Evolutionary conservation across 2,113 vertebrate genomes (phyloP), one percentile per base, ranked within the genome.

Genomic region (Ciconia boyciana): DNA sequence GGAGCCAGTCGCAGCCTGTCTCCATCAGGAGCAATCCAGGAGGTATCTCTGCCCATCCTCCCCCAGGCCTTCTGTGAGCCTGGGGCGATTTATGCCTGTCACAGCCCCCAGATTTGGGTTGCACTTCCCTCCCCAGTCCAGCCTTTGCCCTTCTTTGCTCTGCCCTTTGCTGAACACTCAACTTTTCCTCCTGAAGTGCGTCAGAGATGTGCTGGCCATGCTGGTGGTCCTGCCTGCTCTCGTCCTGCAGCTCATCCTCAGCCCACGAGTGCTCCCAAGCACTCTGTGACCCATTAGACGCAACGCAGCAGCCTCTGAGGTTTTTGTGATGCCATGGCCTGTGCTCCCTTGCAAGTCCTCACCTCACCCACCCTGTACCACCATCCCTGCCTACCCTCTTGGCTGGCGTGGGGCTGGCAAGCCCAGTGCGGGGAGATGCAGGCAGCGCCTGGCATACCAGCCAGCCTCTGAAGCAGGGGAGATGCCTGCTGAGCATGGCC

Each of bases 231-330:
- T 79, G 29, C 18, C 29, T 71, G 11, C 78, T 71, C 57, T 57
- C 3, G 0, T 62, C 32, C 49, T 29, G 26, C 57, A 58, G 20
- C 44, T 89, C 1, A 0, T 48, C 11, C 46, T 74, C 79, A 79
- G n/a, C 46, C n/a, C 52, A 43, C 15, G 3, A 9, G 13, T 16
- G 29, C 29, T 64, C 51, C 60, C 75, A 75, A 75, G 79, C 71
- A 29, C 68, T 62, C 66, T 1, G 2, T 49, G 62, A 64, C 32
- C n/a, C 41, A 39, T 0, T 0, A 19, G 29, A 72, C 54, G 72
- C 9, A 65, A 60, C 58, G 19, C 32, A 86, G 52, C 41, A 52
- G 49, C 54, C 46, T 39, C 77, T 46, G 71, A 69, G 25, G 17
- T 77, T 72, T 84, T 34, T 21, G 5, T 65, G 22, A 55, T 41